These are phyloP conservation scores for Ceyx erithaca DNA, from an alignment of 2,797 vertebrate species.

Conservation along the genomic window DNA sequence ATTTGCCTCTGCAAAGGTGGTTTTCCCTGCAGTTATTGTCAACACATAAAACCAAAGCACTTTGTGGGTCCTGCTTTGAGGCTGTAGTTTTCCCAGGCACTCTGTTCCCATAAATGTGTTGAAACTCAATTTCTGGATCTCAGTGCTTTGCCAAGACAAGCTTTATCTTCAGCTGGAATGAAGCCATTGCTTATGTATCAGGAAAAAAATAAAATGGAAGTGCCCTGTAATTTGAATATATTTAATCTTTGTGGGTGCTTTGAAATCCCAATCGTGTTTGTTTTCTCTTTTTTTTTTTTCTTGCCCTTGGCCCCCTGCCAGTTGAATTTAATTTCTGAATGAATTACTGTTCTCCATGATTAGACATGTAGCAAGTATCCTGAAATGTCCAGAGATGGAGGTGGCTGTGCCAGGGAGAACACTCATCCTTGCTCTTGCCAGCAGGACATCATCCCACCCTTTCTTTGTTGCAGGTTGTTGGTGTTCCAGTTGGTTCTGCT, in stretches of 20 bases:
- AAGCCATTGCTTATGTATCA: not conserved
- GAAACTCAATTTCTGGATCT: constrained; percentile 4
- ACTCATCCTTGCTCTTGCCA: not conserved
- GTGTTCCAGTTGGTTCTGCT: constrained; percentile 90
- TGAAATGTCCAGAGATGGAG: not conserved
- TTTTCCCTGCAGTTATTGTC: not conserved
- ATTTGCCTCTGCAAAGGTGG: not conserved
- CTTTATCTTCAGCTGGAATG: constrained; percentile 33
- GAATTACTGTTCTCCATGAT: not conserved
- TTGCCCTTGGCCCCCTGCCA: not conserved
- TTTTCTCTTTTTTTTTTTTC: not conserved
- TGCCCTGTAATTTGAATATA: not conserved
- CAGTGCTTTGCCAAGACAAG: not conserved
- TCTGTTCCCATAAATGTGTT: not conserved
- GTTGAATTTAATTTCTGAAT: constrained; percentile 1
- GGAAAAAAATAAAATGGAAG: not conserved
- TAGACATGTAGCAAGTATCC: not conserved
- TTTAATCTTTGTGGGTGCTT: not conserved
- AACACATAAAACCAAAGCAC: not conserved
- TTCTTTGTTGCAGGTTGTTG: constrained; percentile 86
- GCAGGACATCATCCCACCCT: not conserved
- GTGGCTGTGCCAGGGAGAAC: not conserved
- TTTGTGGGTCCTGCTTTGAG: not conserved
- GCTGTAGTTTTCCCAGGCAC: not conserved
- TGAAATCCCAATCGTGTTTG: not conserved